Evolutionary conservation across 2,113 vertebrate genomes (phyloP), one percentile per base, ranked within the genome.

Genomic region (Phalacrocorax pelagicus): DNA sequence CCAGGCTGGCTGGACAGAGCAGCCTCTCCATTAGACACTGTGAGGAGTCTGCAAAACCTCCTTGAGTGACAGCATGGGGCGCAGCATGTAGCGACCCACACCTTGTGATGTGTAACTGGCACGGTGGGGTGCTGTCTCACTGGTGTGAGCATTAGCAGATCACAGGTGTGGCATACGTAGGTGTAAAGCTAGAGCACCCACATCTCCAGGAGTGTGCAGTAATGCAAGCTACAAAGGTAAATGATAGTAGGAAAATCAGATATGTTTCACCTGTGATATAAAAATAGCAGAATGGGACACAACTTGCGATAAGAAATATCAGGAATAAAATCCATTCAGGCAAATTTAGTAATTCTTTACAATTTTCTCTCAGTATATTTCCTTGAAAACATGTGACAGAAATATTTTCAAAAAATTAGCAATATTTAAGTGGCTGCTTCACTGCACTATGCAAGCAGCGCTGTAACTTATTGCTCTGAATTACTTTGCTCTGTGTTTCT

Each of bases 61-160:
- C 52, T 42, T 59, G 66, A 55, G 54, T 55, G 46, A 61, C 44
- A 36, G 21, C 17, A 9, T 8, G 22, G 69, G 54, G 9, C 0
- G 1, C 18, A 49, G 26, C 21, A 7, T 0, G 0, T 27, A 63
- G 27, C 15, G 18, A 75, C 16, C n/a, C 42, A 21, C 26, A 44
- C 32, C n/a, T n/a, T 58, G 42, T 63, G 19, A 30, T 34, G 32
- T 44, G 32, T 58, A 58, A 57, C 15, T 44, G 62, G 21, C 26
- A 62, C 0, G 1, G 19, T 23, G 44, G 20, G 5, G 21, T 59
- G 51, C 10, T 59, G 61, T 58, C 30, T 63, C 36, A 21, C 22
- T 44, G 32, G 11, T 21, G 15, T 51, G 70, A 70, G 32, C 32
- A 34, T 70, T 40, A 72, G 29, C 32, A 59, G 49, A 15, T 65